Conservation (phyloP, 2,113 vertebrate genomes). For the Terrapene triunguis region DNA sequence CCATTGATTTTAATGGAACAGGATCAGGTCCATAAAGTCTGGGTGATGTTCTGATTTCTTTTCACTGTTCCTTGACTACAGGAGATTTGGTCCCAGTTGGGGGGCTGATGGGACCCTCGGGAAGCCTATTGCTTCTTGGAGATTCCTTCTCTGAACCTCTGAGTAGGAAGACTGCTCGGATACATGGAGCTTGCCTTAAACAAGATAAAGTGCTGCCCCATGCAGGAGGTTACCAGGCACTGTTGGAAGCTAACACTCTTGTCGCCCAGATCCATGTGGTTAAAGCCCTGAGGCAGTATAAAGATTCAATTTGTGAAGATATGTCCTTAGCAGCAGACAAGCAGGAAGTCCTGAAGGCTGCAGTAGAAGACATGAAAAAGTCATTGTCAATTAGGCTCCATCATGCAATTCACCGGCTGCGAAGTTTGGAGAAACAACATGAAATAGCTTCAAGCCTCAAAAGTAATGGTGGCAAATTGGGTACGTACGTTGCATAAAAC, state of each 20-base stretch:
- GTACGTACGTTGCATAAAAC: conserved; percentile 58
- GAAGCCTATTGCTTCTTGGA: conserved; percentile 77
- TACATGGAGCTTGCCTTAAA: conserved; percentile 79
- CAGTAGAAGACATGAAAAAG: conserved; percentile 76
- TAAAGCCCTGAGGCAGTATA: conserved; percentile 51
- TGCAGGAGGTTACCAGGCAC: conserved; percentile 81
- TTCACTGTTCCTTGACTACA: conserved; percentile 53
- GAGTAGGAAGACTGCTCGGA: conserved; percentile 78
- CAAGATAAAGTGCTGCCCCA: conserved; percentile 78
- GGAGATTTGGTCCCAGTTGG: conserved; percentile 87
- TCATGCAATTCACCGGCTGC: conserved; percentile 79
- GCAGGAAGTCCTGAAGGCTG: conserved; percentile 68
- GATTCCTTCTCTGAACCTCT: conserved; percentile 87
- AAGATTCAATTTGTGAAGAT: conserved; percentile 65
- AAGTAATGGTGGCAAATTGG: conserved; percentile 79
- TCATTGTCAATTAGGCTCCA: conserved; percentile 76
- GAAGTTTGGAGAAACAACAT: conserved; percentile 78
- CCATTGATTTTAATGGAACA: background rate
- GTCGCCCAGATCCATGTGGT: conserved; percentile 70
- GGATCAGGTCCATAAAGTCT: accelerated
- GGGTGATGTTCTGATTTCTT: background rate
- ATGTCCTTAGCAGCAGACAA: background rate
- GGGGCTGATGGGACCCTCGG: conserved; percentile 68
- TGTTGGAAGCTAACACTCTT: conserved; percentile 84
- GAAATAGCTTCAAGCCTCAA: conserved; percentile 71